Evolutionary conservation across 1,140 invertebrate species (phyloP).

Genomic region (Cecropterus lyciades): DNA sequence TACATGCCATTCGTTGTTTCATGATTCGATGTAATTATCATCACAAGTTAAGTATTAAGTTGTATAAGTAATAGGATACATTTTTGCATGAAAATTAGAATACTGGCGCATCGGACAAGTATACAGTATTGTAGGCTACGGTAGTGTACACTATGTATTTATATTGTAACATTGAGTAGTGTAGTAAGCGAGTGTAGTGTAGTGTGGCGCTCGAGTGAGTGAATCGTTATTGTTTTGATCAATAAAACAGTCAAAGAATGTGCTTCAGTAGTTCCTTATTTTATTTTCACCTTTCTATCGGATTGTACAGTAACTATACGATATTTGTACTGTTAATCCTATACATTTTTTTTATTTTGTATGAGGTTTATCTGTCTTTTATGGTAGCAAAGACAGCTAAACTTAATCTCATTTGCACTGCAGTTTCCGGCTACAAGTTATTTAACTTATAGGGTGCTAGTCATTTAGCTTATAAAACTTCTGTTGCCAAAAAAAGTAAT

Average conservation of each 20-base stretch:
- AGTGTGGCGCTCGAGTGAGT: neutral
- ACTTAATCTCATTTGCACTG: too few relatives aligned
- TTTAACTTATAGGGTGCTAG: too few relatives aligned
- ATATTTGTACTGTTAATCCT: too few relatives aligned
- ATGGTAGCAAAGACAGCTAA: too few relatives aligned
- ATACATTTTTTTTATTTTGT: too few relatives aligned
- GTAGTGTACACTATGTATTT: constrained; percentile 37
- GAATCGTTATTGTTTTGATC: constrained; percentile 17
- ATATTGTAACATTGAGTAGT: constrained; percentile 34
- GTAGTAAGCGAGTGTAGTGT: neutral
- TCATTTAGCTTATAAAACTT: too few relatives aligned
- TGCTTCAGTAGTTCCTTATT: neutral
- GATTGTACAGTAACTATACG: too few relatives aligned
- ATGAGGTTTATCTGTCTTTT: too few relatives aligned
- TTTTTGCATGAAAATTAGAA: constrained; percentile 17
- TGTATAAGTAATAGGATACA: constrained; percentile 23
- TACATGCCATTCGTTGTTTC: constrained; percentile 12
- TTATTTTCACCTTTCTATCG: too few relatives aligned
- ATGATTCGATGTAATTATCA: constrained; percentile 33
- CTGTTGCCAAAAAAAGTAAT: too few relatives aligned
- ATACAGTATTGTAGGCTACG: constrained; percentile 33
- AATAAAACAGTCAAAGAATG: constrained; percentile 24
- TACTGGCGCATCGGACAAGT: constrained; percentile 4
- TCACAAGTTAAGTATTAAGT: constrained; percentile 29
- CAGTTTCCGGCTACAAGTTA: too few relatives aligned